Base-by-base conservation (phyloP, 2,113 vertebrate species). In the Scatophagus argus region DNA sequence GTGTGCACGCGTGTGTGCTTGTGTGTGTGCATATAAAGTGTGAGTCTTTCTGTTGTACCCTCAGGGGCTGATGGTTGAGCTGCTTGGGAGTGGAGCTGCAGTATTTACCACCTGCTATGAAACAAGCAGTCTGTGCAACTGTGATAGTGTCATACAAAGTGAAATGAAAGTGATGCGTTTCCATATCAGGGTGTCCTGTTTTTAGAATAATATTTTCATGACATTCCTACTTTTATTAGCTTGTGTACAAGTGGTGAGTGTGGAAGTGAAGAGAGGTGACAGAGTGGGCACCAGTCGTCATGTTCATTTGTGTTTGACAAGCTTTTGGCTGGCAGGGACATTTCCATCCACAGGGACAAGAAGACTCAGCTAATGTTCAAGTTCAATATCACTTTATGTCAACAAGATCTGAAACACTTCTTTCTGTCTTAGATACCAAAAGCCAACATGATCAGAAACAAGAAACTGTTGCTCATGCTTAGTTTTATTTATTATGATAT, bases 41-140 rank as follows among this genome's bases (percentile, higher is more conserved):
- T 43, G 75, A 77, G 76, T 72, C 77, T 61, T 87, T 72, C 62
- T 81, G 73, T 85, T 77, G 83, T 79, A 68, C 80, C 89, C 82
- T 81, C 49, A 77, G 85, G 91, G 86, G 72, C 55, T 81, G 90
- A 87, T 84, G 77, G 83, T 81, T 88, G 84, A 88, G 85, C 83
- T 79, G 78, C 75, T 88, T 67, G 81, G 70, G 88, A 83, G 86
- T 69, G 82, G 78, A 82, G 69, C 79, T 60, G 77, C 81, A 86
- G 86, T 84, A 78, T 91, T 93, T 90, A 90, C 91, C 93, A 86
- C 93, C 91, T 89, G 91, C 87, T 89, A 86, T 78, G 91, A 87
- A 84, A 91, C 84, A 82, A 90, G 85, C 81, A 87, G 89, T 85
- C 88, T 91, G 89, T 79, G 74, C 73, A 65, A 81, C 83, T 58